Conservation (phyloP, 2,797 vertebrate species). For the Nothura maculosa region DNA sequence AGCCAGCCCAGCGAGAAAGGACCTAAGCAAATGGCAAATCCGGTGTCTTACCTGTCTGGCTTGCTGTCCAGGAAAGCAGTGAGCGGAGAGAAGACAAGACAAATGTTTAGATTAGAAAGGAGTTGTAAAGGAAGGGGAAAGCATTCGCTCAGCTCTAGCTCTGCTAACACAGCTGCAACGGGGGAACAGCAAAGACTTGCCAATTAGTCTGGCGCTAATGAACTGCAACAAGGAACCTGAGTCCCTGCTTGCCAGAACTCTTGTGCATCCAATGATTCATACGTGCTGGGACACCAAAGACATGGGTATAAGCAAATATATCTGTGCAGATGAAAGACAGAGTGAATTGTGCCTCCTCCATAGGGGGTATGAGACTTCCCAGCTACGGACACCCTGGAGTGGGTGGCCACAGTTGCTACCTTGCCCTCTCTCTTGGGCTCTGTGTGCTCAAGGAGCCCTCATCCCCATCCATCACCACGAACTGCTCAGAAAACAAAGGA, state of each 20-base stretch:
- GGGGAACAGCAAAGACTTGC: not conserved
- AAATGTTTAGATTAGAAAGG: slow-evolving; percentile 71
- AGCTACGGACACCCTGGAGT: not conserved
- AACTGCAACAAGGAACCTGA: not conserved
- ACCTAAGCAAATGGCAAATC: slow-evolving; percentile 32
- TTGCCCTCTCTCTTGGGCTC: not conserved
- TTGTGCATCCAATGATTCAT: not conserved
- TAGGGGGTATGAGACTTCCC: not conserved
- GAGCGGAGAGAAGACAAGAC: slow-evolving; percentile 60
- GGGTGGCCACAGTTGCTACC: not conserved
- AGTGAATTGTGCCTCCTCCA: not conserved
- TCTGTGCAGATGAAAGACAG: not conserved
- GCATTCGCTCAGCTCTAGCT: slow-evolving; percentile 1
- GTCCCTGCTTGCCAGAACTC: not conserved
- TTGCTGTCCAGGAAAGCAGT: slow-evolving; percentile 92
- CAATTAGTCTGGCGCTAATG: not conserved
- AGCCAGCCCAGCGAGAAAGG: not conserved
- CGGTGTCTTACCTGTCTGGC: slow-evolving; percentile 94
- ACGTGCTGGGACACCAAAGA: not conserved
- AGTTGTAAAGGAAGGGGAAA: slow-evolving; percentile 21
- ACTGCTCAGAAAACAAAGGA: not conserved
- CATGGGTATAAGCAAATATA: not conserved
- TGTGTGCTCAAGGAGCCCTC: not conserved
- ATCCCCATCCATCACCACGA: accelerated
- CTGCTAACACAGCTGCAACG: not conserved